A percentile compares a stretch with the other conserved stretches of the same genome.
phyloP scores from a whole-genome alignment of 2,113 vertebrate genomes.

The Lepus europaeus region DNA sequence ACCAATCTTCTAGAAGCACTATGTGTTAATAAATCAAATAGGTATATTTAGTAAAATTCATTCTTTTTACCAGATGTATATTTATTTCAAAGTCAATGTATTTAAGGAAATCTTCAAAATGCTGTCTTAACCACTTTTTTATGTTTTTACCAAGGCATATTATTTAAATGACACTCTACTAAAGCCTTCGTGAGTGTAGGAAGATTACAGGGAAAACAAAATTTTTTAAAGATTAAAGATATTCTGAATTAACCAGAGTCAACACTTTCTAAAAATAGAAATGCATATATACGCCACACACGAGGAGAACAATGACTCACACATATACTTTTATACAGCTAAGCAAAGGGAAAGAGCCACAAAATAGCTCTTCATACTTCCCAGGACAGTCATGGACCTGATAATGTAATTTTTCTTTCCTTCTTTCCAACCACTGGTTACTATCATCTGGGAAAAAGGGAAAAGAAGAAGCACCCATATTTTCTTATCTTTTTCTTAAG shows the following conservation, averaged over 20 bases:
- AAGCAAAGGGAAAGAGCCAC: neutral
- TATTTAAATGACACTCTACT: conserved; percentile 61
- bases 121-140: conserved; percentile 60
- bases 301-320: neutral
- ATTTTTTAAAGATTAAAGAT: conserved; percentile 55
- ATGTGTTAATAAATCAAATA: conserved; percentile 41
- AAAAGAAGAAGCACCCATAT: neutral
- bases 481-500: conserved; percentile 2
- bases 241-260: neutral
- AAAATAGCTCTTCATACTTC: neutral
- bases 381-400: neutral
- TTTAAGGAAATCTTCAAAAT: conserved; percentile 72
- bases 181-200: conserved; percentile 1
- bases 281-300: neutral
- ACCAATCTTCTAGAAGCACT: conserved; percentile 48
- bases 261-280: conserved; percentile 60
- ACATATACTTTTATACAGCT: neutral
- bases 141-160: conserved; percentile 17
- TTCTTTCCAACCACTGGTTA: neutral
- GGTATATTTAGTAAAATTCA: conserved; percentile 56
- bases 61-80: conserved; percentile 65
- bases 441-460: neutral
- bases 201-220: conserved; percentile 46
- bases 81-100: conserved; percentile 65
- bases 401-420: neutral